A percentile compares a stretch with the other conserved stretches of the same genome.
Evolutionary conservation across 23 tunicate genomes (phyloP).

Genomic region (Halocynthia roretzi): DNA sequence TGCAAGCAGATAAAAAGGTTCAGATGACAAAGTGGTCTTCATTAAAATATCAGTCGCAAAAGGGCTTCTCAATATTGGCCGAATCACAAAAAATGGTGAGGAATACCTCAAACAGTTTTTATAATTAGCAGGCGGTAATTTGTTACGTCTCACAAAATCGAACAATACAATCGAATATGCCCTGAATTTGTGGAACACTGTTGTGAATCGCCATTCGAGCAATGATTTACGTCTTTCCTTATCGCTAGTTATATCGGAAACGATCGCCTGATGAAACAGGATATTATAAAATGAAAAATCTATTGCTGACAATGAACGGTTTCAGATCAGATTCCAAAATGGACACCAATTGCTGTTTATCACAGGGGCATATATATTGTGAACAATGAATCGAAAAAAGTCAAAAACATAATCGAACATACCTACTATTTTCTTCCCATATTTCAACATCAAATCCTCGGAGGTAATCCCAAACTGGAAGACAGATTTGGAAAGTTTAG

Average conservation of each 20-base stretch:
- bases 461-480: constrained; percentile 48
- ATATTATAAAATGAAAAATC: neutral
- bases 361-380: too few relatives aligned
- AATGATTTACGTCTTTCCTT: too few relatives aligned
- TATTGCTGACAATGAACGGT: neutral
- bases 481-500: constrained; percentile 46
- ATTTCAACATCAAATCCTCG: constrained; percentile 64
- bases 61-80: neutral
- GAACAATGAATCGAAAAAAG: neutral
- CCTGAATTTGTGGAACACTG: neutral
- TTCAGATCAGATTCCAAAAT: too few relatives aligned
- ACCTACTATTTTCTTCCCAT: constrained; percentile 63
- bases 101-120: too few relatives aligned
- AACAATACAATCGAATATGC: neutral
- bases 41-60: neutral
- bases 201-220: too few relatives aligned
- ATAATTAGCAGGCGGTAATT: neutral
- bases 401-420: neutral
- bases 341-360: neutral
- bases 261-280: too few relatives aligned
- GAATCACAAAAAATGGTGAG: too few relatives aligned
- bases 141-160: neutral
- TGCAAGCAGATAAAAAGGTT: neutral
- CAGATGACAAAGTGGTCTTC: neutral
- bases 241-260: too few relatives aligned